These are phyloP conservation scores for Leptinotarsa defecta DNA, from an alignment of 1,140 invertebrate genomes.

Conservation along the genomic window DNA sequence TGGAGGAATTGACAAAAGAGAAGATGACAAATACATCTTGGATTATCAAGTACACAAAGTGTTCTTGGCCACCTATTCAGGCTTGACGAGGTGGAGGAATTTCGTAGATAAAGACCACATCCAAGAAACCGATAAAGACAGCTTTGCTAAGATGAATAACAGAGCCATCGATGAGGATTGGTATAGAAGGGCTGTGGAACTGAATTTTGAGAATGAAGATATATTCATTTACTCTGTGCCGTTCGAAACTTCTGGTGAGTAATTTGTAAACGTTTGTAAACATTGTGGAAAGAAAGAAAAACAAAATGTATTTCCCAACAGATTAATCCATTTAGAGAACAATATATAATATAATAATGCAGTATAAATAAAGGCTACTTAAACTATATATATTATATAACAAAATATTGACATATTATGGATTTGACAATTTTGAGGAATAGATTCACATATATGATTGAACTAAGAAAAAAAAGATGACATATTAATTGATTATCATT, in stretches of 20 bases:
- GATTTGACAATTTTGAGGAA: too few species aligned
- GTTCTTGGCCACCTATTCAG: constrained; percentile 85
- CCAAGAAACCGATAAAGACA: constrained; percentile 35
- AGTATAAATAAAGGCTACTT: too few species aligned
- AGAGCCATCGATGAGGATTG: constrained; percentile 87
- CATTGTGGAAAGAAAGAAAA: too few species aligned
- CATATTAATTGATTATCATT: too few species aligned
- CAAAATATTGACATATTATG: too few species aligned
- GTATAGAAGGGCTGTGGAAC: constrained; percentile 90
- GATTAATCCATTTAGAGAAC: too few species aligned
- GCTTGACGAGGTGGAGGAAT: constrained; percentile 81
- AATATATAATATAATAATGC: too few species aligned
- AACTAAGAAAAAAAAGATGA: too few species aligned
- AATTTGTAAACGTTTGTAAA: neutral
- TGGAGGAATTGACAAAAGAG: constrained; percentile 18
- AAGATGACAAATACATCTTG: constrained; percentile 25
- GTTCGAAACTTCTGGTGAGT: constrained; percentile 60
- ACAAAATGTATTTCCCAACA: too few species aligned
- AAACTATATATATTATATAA: too few species aligned
- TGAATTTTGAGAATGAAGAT: constrained; percentile 75
- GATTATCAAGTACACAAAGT: constrained; percentile 50
- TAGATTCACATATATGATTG: too few species aligned
- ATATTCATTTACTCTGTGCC: constrained; percentile 88
- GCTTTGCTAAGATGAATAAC: constrained; percentile 59
- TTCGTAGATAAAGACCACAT: constrained; percentile 35